Evolutionary conservation across 2,888 invertebrate species (phyloP), one percentile per base, ranked within the genome.

Genomic region (Sinotaia quadrata): DNA sequence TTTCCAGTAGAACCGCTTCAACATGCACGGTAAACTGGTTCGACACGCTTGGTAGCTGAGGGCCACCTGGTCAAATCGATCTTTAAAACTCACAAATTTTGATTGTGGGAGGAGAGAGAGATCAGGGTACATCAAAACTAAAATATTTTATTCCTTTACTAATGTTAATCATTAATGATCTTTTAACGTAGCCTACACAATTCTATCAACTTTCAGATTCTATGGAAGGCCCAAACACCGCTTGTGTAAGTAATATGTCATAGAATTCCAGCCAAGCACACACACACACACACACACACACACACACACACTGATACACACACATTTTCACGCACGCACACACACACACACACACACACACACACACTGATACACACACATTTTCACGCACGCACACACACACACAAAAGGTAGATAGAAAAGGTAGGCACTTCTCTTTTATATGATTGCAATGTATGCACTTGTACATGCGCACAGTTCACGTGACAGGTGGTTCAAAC

Each of bases 11-110:
- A 15, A 37, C 52, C 27, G 56, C 65, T 34, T 65, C 65, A 54
- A 65, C 65, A 29, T 41, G 56, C 44, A 65, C 65, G 4, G 56
- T 65, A 44, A 65, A 65, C 65, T 65, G 56, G 7, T n/a, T 4
- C n/a, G 65, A 56, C 54, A 65, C 56, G 1, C 7, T 27, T 10
- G 65, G 65, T 7, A 54, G 52, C 18, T 18, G 18, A 10, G 52
- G 52, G 2, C 27, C 44, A 5, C 29, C 65, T 44, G 51, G n/a
- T 18, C 7, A 8, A 7, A 49, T 18, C 7, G 51, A 8, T 7
- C n/a, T 8, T 12, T 49, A 24, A 21, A 56, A 33, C 41, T 18
- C 10, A 18, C 10, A 18, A 18, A 41, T 41, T 41, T 41, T 10
- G 41, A 8, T 18, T 41, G 41, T 12, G 10, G 41, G 41, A n/a